A percentile compares a stretch with the other conserved stretches of the same genome.
Conservation (phyloP, 2,888 invertebrate genomes). For the Himalopsyche kuldschensis region DNA sequence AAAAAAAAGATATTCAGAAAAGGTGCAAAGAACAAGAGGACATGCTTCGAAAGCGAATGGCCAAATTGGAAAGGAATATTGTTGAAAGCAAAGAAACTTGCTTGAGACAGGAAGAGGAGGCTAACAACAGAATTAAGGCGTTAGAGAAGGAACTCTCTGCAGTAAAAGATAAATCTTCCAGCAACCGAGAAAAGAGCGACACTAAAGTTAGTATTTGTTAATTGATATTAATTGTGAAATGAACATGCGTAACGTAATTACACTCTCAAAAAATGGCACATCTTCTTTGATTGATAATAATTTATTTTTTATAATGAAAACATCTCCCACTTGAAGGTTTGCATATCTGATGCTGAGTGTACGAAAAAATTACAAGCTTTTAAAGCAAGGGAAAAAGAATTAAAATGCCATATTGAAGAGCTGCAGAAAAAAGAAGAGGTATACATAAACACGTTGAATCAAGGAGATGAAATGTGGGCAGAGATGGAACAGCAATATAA, state of each 20-base stretch:
- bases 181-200: background rate
- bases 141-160: conserved; percentile 33
- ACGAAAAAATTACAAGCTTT: conserved; percentile 33
- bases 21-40: conserved; percentile 39
- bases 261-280: too few relatives aligned
- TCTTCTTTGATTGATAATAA: background rate
- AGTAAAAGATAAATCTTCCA: conserved; percentile 1
- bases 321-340: conserved; percentile 19
- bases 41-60: conserved; percentile 12
- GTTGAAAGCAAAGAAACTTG: conserved; percentile 30
- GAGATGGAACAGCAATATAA: conserved; percentile 69
- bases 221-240: too few relatives aligned
- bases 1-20: conserved; percentile 42
- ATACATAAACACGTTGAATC: conserved; percentile 70
- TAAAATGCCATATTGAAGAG: conserved; percentile 53
- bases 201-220: background rate
- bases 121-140: conserved; percentile 36
- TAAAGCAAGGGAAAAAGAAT: conserved; percentile 37
- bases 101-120: conserved; percentile 41
- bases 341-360: conserved; percentile 30
- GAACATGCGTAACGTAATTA: too few relatives aligned
- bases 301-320: too few relatives aligned
- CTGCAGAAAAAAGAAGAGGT: conserved; percentile 67
- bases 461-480: conserved; percentile 72
- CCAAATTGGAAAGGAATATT: conserved; percentile 17